phyloP scores from a whole-genome alignment of 1,140 invertebrate genomes.

The Cherax destructor region DNA sequence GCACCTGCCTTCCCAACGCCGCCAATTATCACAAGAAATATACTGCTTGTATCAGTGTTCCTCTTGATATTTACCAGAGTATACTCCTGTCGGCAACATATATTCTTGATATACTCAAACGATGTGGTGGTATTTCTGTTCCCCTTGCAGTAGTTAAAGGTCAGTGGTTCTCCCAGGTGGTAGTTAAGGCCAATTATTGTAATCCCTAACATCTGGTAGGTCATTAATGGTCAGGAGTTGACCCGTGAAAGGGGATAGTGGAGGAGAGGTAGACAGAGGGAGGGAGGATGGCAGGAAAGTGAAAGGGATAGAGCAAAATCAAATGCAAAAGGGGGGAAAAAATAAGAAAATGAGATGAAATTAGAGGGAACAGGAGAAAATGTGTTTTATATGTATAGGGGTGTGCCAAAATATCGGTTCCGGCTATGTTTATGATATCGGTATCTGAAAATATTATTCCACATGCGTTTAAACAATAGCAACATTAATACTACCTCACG shows the following conservation, averaged over 20 bases:
- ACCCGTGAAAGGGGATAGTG: background rate
- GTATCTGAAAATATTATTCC: too few relatives aligned
- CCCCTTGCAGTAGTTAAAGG: background rate
- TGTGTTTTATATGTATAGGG: too few relatives aligned
- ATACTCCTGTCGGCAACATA: too few relatives aligned
- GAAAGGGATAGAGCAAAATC: background rate
- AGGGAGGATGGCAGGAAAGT: background rate
- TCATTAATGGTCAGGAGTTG: background rate
- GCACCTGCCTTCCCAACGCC: background rate
- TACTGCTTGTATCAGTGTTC: too few relatives aligned
- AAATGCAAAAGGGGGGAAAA: background rate
- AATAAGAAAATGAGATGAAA: background rate
- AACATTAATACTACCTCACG: too few relatives aligned
- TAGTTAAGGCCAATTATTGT: background rate
- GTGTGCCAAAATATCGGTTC: too few relatives aligned
- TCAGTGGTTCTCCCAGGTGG: background rate
- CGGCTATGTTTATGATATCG: too few relatives aligned
- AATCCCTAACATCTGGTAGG: background rate
- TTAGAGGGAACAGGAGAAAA: background rate
- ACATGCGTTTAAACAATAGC: too few relatives aligned
- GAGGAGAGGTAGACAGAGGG: background rate
- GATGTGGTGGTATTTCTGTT: background rate
- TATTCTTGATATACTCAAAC: background rate
- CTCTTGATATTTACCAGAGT: too few relatives aligned
- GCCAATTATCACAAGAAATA: too few relatives aligned